Base-by-base conservation (phyloP, 2,113 vertebrate genomes). In the Lamprotornis superbus region DNA sequence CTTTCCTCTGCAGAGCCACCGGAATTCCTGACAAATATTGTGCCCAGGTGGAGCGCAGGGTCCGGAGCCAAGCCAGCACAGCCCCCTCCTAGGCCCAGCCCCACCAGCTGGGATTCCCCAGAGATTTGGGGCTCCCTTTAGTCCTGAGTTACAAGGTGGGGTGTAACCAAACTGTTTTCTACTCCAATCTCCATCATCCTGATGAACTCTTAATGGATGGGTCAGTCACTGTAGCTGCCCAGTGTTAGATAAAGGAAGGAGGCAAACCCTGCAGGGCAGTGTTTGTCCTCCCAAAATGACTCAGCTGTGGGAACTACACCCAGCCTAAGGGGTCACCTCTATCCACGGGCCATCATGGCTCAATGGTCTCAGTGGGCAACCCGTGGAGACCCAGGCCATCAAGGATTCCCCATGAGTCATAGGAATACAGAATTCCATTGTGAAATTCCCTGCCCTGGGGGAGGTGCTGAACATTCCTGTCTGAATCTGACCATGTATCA, bases 61-160 rank as follows among this genome's bases (percentile, higher is more conserved):
- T 42, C 5, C 11, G 2, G 55, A 22, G 20, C 2, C 9, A 5
- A 28, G 24, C 12, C 33, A 17, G 19, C 1, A 2, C 40, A 46
- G 42, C 14, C 10, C 14, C 8, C 3, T 75, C 53, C 33, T 75
- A 59, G 27, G 33, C 25, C 55, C 25, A 23, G 55, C 15, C 33
- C 31, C 31, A 14, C 44, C 57, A 20, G 35, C 57, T n/a, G 2
- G 2, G 2, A 8, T 21, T n/a, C 46, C 30, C 37, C 11, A 30
- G 0, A 2, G 19, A 21, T 53, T 30, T 30, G 61, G 7, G 60
- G 27, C 16, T 46, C 50, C 9, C 8, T 2, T 10, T 37, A 49
- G 15, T 37, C 9, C 40, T 37, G 42, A 8, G 33, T 23, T 35
- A 17, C 4, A 4, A 16, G 71, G 55, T 37, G 33, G 11, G 33